Percentiles rank a stretch among this genome's conserved stretches.
These are phyloP conservation scores for Dryoscopus gambensis DNA, from an alignment of 2,113 vertebrate species.

Conservation along the genomic window DNA sequence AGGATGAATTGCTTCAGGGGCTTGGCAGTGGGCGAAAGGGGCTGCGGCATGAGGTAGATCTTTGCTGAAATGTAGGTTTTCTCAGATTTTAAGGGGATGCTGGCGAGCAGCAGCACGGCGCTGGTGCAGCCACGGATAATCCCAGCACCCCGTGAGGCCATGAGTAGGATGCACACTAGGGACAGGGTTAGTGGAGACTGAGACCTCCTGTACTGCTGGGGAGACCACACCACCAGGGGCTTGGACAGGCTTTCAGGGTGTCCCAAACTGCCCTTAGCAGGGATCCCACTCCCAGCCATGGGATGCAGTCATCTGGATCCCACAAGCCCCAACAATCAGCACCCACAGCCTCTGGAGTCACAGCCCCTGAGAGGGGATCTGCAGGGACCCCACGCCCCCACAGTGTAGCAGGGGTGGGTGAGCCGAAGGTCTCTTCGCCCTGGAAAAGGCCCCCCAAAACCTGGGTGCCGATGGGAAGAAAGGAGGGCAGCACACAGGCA, in stretches of 20 bases:
- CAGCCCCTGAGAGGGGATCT: background rate
- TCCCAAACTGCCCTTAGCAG: background rate
- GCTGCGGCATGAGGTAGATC: rapidly evolving
- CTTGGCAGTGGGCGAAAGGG: rapidly evolving
- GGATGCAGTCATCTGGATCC: background rate
- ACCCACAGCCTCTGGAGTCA: background rate
- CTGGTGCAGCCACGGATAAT: background rate
- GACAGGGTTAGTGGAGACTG: background rate
- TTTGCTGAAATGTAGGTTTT: background rate
- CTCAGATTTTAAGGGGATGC: background rate
- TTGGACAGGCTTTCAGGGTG: background rate
- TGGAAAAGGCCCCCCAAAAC: background rate
- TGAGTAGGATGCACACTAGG: background rate
- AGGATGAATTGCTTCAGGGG: background rate
- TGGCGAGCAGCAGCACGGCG: rapidly evolving
- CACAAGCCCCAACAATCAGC: background rate
- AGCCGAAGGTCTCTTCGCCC: background rate
- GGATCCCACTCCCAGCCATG: background rate
- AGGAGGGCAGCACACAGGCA: background rate
- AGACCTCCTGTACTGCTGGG: background rate
- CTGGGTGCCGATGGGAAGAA: rapidly evolving
- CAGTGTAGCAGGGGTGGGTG: background rate
- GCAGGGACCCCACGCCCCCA: rapidly evolving
- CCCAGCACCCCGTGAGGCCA: background rate
- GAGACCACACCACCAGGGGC: rapidly evolving